Percentiles rank a stretch among this genome's conserved stretches.
These are phyloP conservation scores for Gnathonemus longibarbis DNA, from an alignment of 2,113 vertebrate genomes.

Conservation along the genomic window DNA sequence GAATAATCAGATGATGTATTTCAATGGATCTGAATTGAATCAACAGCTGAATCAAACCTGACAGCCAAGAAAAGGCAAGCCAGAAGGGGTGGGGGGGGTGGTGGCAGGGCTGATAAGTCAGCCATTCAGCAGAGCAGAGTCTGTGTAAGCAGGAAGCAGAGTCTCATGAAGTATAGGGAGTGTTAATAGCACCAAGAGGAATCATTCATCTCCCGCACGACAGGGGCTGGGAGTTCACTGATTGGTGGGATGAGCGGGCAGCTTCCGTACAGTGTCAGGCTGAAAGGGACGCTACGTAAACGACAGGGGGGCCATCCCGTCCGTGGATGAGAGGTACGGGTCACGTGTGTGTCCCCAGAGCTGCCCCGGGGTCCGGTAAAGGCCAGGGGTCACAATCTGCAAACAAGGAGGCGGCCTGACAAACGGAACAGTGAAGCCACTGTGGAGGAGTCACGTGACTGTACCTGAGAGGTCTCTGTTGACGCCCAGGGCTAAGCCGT, in stretches of 20 bases:
- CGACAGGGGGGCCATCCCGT: neutral
- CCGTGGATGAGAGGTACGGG: neutral
- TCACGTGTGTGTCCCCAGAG: neutral
- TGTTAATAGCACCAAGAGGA: neutral
- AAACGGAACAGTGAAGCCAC: neutral
- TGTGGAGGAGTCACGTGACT: conserved; percentile 22
- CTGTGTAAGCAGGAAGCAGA: neutral
- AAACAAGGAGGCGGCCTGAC: neutral
- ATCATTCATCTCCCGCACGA: neutral
- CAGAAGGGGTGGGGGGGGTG: neutral
- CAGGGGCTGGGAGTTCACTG: neutral
- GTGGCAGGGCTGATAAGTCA: neutral
- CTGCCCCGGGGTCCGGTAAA: neutral
- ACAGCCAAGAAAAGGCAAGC: neutral
- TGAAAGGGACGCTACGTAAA: neutral
- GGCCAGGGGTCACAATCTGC: neutral
- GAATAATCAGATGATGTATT: neutral
- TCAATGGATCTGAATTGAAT: neutral
- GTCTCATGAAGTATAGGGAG: neutral
- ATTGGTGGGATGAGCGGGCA: neutral
- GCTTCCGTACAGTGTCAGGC: neutral
- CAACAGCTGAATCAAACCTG: neutral
- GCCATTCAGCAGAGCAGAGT: neutral
- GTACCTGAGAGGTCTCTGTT: conserved; percentile 81
- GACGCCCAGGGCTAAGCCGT: conserved; percentile 77